Evolutionary conservation across 2,113 vertebrate species (phyloP), one percentile per base, ranked within the genome.

Genomic region (Promerops cafer): DNA sequence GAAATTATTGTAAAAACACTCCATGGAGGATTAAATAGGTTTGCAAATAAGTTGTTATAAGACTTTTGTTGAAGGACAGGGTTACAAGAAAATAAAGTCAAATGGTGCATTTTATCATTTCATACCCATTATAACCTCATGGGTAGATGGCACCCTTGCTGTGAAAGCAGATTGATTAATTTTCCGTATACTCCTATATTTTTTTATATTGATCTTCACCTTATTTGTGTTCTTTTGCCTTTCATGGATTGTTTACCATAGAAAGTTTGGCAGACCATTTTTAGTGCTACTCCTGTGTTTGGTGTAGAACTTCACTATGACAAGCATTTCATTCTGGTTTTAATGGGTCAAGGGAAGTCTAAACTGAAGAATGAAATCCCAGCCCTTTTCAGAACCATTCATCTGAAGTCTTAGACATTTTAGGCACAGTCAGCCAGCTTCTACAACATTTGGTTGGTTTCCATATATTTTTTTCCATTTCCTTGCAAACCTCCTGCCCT

Each of bases 81-180:
- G 89, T 97, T 70, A 95, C 39, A 90, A 70, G 85, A 92, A 96
- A 88, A 94, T 97, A 93, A 97, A 98, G 84, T 75, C 90, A 93
- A 97, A 97, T 56, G 86, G 70, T 23, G 94, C 96, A 75, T 97
- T 97, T 97, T 96, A 97, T 86, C 89, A 87, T 92, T 96, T 93
- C 31, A 56, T 39, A 52, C 35, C 71, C 14, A 9, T 83, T 60
- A 40, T 37, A 90, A 28, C 23, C 11, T 22, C 56, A 15, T 7
- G 33, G 44, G 63, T 23, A 80, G 74, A 65, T 23, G 64, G 82
- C 37, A 85, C 2, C 56, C 66, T 89, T 44, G 23, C 49, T 16
- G 16, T 10, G 9, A 89, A 91, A 91, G 78, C 9, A 85, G 57
- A 66, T 12, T 60, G 79, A 61, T 88, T 92, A 78, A 70, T 91